Evolutionary conservation across 2,797 vertebrate genomes (phyloP), one percentile per base, ranked within the genome.

Genomic region (Denticeps clupeoides): DNA sequence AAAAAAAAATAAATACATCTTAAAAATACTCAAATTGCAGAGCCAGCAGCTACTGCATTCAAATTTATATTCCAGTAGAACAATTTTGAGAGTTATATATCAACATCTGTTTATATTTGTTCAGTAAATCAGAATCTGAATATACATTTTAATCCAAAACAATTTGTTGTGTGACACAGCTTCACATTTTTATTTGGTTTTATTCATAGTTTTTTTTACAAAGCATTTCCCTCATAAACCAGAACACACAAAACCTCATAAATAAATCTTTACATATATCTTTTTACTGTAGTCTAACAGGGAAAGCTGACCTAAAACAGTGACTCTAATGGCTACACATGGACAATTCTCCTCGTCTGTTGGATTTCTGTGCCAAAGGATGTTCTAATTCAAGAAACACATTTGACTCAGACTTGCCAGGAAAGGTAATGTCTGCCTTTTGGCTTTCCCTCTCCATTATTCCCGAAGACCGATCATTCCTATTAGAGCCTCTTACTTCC

Each of bases 241-340:
- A 77, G 71, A 80, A 81, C 74, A 83, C 78, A 81, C 67, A 82
- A 76, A 80, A 78, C 38, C 77, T 74, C 72, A 77, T 79, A 80
- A 79, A 74, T 69, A 76, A 79, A 80, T 77, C 79, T 83, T 74
- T 82, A 82, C 81, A 84, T 68, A 71, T 50, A 63, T 63, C 70
- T 72, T 79, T 53, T 46, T 66, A 73, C 73, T 58, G 49, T 72
- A 77, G 73, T 73, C 75, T 81, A 74, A 76, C 73, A 75, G 71
- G 76, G 77, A 75, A 70, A 67, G 74, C 70, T 68, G 77, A 81
- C 82, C 74, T 78, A 78, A 78, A 82, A 80, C 75, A 81, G 74
- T 78, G 75, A 65, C 53, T 75, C 60, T 74, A 74, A 72, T 65
- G 48, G 51, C 58, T 64, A 55, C 41, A 53, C 58, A 55, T 41